Base-by-base conservation (phyloP, 2,888 invertebrate species). In the Hirtodrosophila alboralis region DNA sequence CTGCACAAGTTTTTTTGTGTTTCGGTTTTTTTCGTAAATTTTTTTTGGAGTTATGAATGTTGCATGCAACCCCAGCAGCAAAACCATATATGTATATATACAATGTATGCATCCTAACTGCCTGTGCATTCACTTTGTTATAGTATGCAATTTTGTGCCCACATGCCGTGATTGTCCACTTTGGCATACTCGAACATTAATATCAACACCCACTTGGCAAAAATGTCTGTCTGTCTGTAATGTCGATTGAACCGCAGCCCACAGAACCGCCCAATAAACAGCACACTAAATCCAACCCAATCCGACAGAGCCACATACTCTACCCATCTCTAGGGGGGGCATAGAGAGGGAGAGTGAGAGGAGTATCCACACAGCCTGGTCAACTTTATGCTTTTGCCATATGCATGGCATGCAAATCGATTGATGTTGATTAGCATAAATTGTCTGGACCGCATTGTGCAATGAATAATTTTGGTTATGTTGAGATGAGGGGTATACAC, bases 371-470 rank as follows among this genome's bases (percentile, higher is more conserved):
- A n/a, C 21, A 13, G 33, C 23, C 7, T 34, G 31, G 49, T 4
- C 44, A 18, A 60, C 66, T 61, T 84, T 71, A 63, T 61, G 78
- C 78, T 66, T 47, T 67, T 59, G 62, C 38, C 60, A 62, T 61
- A 72, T 66, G 57, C 75, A 62, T 63, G 63, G 71, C 74, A 84
- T 76, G 68, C 74, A 79, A 80, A 84, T 85, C 86, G 86, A 87
- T 87, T 87, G 76, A 85, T 71, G 84, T 88, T 88, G 87, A 87
- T 87, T 86, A 87, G 85, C 87, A 88, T 87, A 87, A 88, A 87
- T 87, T 86, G 87, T 87, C 87, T 87, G 85, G 81, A 87, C 87
- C 88, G 71, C 87, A 87, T 63, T 70, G 81, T 71, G 86, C 84
- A 86, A 83, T 86, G 83, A 86, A 83, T 83, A 84, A 84, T 77